These are phyloP conservation scores for Syrista parreyssii DNA, from an alignment of 2,888 invertebrate genomes.

Conservation along the genomic window DNA sequence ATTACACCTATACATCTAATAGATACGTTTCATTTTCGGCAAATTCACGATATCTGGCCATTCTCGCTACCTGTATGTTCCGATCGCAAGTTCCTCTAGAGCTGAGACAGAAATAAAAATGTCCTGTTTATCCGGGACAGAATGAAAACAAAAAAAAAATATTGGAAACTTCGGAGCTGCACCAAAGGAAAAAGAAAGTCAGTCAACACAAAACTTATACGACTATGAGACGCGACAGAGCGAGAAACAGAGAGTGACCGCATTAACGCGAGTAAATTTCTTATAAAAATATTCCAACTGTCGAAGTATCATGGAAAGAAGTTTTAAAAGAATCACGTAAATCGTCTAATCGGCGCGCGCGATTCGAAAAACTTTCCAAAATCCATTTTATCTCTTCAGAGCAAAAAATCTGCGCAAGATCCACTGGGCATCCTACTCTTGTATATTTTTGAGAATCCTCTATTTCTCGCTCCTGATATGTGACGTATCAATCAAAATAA, in stretches of 20 bases:
- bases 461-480: neutral
- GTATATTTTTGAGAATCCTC: too few relatives aligned
- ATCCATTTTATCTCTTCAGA: too few relatives aligned
- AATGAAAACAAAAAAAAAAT: too few relatives aligned
- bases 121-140: too few relatives aligned
- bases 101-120: too few relatives aligned
- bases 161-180: too few relatives aligned
- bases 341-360: neutral
- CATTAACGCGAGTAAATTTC: neutral
- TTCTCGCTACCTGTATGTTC: neutral
- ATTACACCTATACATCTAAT: slow-evolving; percentile 8
- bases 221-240: neutral
- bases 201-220: too few relatives aligned
- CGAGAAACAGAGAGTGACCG: neutral
- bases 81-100: too few relatives aligned
- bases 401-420: too few relatives aligned
- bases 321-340: neutral
- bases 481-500: neutral
- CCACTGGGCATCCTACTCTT: too few relatives aligned
- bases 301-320: too few relatives aligned
- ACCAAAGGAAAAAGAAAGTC: too few relatives aligned
- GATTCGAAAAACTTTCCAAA: neutral
- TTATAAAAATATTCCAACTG: slow-evolving; percentile 2
- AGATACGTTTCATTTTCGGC: neutral
- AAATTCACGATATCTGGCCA: neutral